Percentiles rank a stretch among this genome's conserved stretches.
These are phyloP conservation scores for Limosa lapponica DNA, from an alignment of 2,797 vertebrate species.

Conservation along the genomic window DNA sequence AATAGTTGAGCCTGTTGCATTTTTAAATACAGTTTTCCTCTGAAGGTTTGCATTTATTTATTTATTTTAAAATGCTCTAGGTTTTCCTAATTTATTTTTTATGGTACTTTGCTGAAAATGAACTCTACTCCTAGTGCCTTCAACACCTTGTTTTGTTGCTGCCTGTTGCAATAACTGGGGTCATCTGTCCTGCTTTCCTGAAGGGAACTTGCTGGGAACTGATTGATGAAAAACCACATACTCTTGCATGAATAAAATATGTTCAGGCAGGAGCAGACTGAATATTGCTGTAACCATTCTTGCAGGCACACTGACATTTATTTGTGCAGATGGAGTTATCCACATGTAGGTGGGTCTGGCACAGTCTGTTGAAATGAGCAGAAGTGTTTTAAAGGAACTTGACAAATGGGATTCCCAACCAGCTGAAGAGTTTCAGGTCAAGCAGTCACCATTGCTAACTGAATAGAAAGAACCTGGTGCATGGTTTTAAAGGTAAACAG, in stretches of 20 bases:
- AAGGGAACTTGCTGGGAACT: not conserved
- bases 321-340: not conserved
- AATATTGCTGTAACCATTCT: not conserved
- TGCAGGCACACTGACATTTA: not conserved
- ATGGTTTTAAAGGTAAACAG: constrained; percentile 60
- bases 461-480: not conserved
- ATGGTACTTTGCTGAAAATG: not conserved
- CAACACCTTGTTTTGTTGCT: not conserved
- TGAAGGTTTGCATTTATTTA: not conserved
- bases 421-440: constrained; percentile 35
- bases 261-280: not conserved
- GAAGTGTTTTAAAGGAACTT: not conserved
- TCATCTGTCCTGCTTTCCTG: not conserved
- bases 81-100: not conserved
- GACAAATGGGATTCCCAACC: not conserved
- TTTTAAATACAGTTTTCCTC: constrained; percentile 1
- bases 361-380: not conserved
- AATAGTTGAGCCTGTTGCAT: constrained; percentile 15
- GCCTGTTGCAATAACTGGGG: not conserved
- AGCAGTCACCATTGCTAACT: constrained; percentile 2
- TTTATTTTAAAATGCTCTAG: not conserved
- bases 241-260: not conserved
- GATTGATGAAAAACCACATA: not conserved
- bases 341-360: not conserved
- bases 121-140: not conserved